Evolutionary conservation across 2,888 invertebrate genomes (phyloP), one percentile per base, ranked within the genome.

Genomic region (Caenorhabditis japonica): DNA sequence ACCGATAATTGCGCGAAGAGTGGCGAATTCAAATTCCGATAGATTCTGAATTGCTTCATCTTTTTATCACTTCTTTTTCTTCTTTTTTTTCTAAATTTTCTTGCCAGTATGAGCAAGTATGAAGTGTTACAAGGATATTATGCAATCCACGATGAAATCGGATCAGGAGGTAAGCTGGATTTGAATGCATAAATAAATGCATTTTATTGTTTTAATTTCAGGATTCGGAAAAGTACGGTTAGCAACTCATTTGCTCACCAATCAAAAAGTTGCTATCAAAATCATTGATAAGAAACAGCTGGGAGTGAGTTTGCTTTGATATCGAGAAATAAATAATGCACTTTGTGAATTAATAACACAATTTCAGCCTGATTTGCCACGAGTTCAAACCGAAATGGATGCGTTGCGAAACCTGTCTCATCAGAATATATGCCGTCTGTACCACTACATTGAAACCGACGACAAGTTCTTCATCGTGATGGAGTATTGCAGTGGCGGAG

Each of bases 401-500:
- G 93, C 93, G 0, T 59, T 86, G 13, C 79, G 81, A 13, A 80
- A 76, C n/a, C 76, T 86, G 0, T 76, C 82, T n/a, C 86, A 86
- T 70, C 85, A 86, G 60, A 78, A 93, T 83, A 92, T 94, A 75
- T 93, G 93, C 85, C 92, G 92, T 88, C 89, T 93, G 33, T 93
- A 92, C 88, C 92, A 93, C 90, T 92, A 92, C 3, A 91, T 93
- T 71, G 93, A 93, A 88, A 93, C 93, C 1, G 91, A 92, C 0
- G 90, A 91, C 7, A 92, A 92, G 86, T 92, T 92, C 85, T 93
- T 92, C 87, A 91, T 94, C 88, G 90, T 93, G n/a, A 91, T 93
- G 85, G 93, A 93, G 90, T 93, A 93, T 85, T 93, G 93, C 85
- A 92, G 92, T 38, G 93, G 93, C 38, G 93, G 93, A 38, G 93